Base-by-base conservation (phyloP, 2,888 invertebrate species). In the Ptilodon capucinus region DNA sequence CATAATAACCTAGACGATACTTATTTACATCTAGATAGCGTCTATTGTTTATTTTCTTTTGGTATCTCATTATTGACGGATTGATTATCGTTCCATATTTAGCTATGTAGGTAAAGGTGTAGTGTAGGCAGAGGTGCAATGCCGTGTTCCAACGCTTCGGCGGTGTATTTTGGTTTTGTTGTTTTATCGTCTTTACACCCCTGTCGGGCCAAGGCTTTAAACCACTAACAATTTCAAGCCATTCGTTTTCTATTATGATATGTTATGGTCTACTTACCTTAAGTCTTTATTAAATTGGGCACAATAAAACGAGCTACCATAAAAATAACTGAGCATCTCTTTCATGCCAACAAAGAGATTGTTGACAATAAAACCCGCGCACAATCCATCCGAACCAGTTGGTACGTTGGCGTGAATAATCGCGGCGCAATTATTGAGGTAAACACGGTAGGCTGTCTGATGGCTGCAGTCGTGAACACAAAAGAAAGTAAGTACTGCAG, bases 401-500 rank as follows among this genome's bases (percentile, higher is more conserved):
- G n/a, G n/a, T 21, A 21, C 39, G 39, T 39, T 39, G 21, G 21
- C 39, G 39, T 21, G 21, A 39, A 21, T 39, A 39, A 39, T 39
- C 21, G 39, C 21, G 19, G 21, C 5, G 21, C 39, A 39, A 39
- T 39, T 39, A 39, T 39, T 39, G 39, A 21, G 39, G 39, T 41
- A 41, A 49, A 47, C 40, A 30, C 32, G 36, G 44, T 56, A 43
- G 46, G 52, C 47, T 39, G 52, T 57, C 40, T 42, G 57, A 46
- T 44, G n/a, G n/a, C n/a, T 42, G 21, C 19, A 13, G 40, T 46
- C 19, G 19, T 23, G 8, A 40, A 36, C 36, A 46, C 42, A 41
- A 58, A 58, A 60, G 57, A 64, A 67, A 60, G 60, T 63, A 67
- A 60, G 60, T 63, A 9, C 16, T 9, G 11, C 11, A 17, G 9